Conservation (phyloP, 2,888 invertebrate species). For the Taenaris catops region DNA sequence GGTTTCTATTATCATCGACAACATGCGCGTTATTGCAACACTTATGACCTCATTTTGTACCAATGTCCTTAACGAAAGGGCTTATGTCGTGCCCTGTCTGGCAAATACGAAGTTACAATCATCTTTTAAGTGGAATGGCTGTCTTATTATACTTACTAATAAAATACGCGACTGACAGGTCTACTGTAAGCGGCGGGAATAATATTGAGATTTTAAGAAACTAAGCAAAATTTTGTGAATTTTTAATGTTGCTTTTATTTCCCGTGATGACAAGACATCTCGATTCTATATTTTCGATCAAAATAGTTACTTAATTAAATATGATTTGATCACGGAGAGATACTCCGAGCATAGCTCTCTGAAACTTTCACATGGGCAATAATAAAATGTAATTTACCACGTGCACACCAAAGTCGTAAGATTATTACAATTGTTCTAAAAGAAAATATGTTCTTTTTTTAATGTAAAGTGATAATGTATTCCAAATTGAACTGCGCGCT, state of each 20-base stretch:
- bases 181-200: constrained; percentile 57
- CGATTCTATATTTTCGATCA: constrained; percentile 8
- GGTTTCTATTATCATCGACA: constrained; percentile 45
- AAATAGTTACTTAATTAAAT: too few relatives aligned
- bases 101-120: constrained; percentile 9
- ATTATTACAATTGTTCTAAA: too few relatives aligned
- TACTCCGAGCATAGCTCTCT: too few relatives aligned
- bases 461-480: too few relatives aligned
- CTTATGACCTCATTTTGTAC: constrained; percentile 23
- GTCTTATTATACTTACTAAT: too few relatives aligned
- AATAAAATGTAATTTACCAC: too few relatives aligned
- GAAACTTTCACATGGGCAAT: too few relatives aligned
- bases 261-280: constrained; percentile 31
- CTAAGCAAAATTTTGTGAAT: constrained; percentile 26
- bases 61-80: constrained; percentile 23
- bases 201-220: constrained; percentile 31
- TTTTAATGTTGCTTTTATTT: constrained; percentile 26
- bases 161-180: constrained; percentile 28
- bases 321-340: too few relatives aligned
- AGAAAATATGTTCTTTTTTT: too few relatives aligned
- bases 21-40: constrained; percentile 32
- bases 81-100: constrained; percentile 18
- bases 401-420: too few relatives aligned
- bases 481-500: too few relatives aligned
- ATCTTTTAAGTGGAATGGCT: not conserved